These are phyloP conservation scores for Leucozona laternaria DNA, from an alignment of 2,888 invertebrate genomes.

Conservation along the genomic window DNA sequence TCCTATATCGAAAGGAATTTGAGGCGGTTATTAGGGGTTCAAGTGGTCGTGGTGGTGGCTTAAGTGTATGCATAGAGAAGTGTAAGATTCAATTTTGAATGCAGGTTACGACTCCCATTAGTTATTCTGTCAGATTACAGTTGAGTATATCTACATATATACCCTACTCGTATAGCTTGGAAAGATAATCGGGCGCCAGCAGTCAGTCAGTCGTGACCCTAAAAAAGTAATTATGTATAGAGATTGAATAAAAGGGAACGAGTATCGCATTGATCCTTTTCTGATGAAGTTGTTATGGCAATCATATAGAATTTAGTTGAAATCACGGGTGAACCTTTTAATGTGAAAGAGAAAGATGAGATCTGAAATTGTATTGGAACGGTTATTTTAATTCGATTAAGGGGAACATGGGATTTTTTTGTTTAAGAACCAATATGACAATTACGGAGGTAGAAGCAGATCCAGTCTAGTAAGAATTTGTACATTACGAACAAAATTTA, in stretches of 20 bases:
- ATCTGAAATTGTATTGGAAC: not conserved
- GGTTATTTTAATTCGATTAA: not conserved
- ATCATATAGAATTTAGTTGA: slow-evolving; percentile 14
- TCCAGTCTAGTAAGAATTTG: no score
- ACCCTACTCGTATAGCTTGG: not conserved
- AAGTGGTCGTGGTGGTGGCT: slow-evolving; percentile 13
- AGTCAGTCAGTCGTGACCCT: slow-evolving; percentile 14
- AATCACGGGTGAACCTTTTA: not conserved
- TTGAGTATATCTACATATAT: not conserved
- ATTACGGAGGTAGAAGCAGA: no score
- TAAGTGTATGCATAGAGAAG: slow-evolving; percentile 5
- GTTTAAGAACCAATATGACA: no score
- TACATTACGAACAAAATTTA: no score
- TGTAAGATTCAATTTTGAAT: slow-evolving; percentile 33
- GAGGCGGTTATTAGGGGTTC: slow-evolving; percentile 23
- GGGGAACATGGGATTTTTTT: no score
- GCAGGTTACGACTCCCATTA: slow-evolving; percentile 2
- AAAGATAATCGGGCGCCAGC: not conserved
- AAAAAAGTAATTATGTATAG: not conserved
- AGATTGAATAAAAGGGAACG: not conserved
- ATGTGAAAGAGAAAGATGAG: not conserved
- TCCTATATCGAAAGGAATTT: not conserved
- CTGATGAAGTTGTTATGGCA: not conserved
- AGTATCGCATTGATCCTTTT: not conserved
- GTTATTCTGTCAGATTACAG: slow-evolving; percentile 8